Base-by-base conservation (phyloP, 92 coral and sea anemone genomes). In the Paragorgia papillata region DNA sequence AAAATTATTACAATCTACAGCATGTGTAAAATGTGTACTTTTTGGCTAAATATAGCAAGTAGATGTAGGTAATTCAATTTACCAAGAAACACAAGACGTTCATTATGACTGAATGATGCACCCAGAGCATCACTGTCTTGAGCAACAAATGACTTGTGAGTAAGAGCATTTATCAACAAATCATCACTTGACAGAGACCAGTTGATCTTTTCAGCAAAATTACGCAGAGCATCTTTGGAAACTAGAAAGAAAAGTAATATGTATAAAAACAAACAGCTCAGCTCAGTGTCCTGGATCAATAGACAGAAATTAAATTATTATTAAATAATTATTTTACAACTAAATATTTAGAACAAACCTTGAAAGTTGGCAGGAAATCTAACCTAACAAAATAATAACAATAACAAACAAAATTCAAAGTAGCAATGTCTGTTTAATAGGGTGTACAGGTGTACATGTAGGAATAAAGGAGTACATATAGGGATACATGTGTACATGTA, bases 41-140 rank as follows among this genome's bases (percentile, higher is more conserved):
- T n/a, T n/a, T n/a, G n/a, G n/a, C n/a, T n/a, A n/a, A n/a, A n/a
- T n/a, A n/a, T n/a, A n/a, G n/a, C n/a, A n/a, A n/a, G n/a, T n/a
- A n/a, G n/a, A n/a, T n/a, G n/a, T n/a, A n/a, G n/a, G n/a, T n/a
- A n/a, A 12, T 27, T 12, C 33, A 63, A 58, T 84, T 84, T 56
- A 93, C 97, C 97, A 59, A 93, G 74, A 10, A 88, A 79, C 46
- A 90, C 83, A 54, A 93, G 96, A 51, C 82, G 87, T 56, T 88
- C 97, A 82, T 90, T 90, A 6, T 53, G 78, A 20, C 43, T 15
- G 10, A 71, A 71, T 7, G 63, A 71, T 17, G 50, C 2, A 9
- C 64, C 78, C 46, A 53, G 31, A 35, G 19, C 51, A 7, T 53
- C 31, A 8, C 33, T 30, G 18, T 53, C 51, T 31, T 28, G 39